Evolutionary conservation across 2,888 invertebrate genomes (phyloP).

Genomic region (Zhuqinia jingwanae): DNA sequence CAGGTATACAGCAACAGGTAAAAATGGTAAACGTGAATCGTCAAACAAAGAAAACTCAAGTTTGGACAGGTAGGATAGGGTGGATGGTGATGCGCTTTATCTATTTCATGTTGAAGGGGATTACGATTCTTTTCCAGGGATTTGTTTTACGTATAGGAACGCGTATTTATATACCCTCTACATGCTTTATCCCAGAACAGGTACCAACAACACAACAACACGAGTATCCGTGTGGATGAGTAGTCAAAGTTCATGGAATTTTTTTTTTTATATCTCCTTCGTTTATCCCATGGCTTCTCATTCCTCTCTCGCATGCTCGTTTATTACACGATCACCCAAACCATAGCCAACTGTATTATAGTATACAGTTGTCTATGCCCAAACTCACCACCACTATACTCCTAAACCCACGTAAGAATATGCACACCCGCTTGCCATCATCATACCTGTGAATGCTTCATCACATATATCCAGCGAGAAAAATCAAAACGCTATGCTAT

Average conservation of each 20-base stretch:
- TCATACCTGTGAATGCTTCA: too few species aligned
- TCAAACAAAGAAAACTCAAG: constrained; percentile 26
- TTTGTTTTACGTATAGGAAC: not conserved
- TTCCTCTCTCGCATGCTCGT: too few species aligned
- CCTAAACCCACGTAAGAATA: too few species aligned
- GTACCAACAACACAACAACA: too few species aligned
- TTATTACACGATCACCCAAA: too few species aligned
- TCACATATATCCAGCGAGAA: too few species aligned
- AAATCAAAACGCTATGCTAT: too few species aligned
- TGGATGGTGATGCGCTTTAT: not conserved
- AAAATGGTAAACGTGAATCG: not conserved
- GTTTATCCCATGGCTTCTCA: too few species aligned
- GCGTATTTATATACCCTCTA: not conserved
- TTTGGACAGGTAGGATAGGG: constrained; percentile 32
- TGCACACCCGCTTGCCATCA: too few species aligned
- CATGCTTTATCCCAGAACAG: not conserved
- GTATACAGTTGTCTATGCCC: too few species aligned
- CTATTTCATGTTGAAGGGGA: not conserved
- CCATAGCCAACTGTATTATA: too few species aligned
- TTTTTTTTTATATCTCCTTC: constrained; percentile 8
- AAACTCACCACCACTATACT: too few species aligned
- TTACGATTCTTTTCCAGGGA: constrained; percentile 46
- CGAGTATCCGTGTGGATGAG: not conserved
- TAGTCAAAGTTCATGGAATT: constrained; percentile 51
- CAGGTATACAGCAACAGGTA: constrained; percentile 24